These are phyloP conservation scores for Dermatemys mawii DNA, from an alignment of 2,113 vertebrate species.

Conservation along the genomic window DNA sequence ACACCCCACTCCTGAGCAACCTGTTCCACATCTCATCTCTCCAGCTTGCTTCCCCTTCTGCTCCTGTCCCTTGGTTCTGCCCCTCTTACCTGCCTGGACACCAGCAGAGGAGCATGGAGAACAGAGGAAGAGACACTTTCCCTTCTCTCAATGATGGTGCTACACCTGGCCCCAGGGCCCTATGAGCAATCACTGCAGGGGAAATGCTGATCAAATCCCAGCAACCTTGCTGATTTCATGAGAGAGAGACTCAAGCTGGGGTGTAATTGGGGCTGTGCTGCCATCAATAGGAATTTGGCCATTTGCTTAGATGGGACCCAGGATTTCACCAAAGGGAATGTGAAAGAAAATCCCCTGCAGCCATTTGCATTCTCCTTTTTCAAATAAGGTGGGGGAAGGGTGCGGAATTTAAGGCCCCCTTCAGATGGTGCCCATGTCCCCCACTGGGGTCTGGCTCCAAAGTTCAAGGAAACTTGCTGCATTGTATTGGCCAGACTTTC, in stretches of 20 bases:
- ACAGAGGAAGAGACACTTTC: neutral
- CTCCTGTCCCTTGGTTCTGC: neutral
- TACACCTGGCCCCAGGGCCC: accelerated
- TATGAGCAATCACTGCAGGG: neutral
- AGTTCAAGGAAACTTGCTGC: slow-evolving; percentile 18
- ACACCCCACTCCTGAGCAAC: neutral
- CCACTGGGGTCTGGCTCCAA: neutral
- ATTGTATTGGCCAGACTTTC: slow-evolving; percentile 19
- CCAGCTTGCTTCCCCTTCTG: neutral
- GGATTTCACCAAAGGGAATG: slow-evolving; percentile 18
- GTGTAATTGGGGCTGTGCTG: slow-evolving; percentile 36
- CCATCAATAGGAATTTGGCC: neutral
- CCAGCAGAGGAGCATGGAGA: accelerated
- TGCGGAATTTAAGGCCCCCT: neutral
- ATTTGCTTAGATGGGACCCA: neutral
- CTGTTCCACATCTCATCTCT: neutral
- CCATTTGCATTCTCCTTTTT: slow-evolving; percentile 47
- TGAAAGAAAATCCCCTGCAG: slow-evolving; percentile 40
- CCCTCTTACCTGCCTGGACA: neutral
- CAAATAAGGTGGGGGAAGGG: slow-evolving; percentile 1
- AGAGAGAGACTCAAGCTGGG: neutral
- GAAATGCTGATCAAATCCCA: neutral
- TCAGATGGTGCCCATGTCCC: neutral
- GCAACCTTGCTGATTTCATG: neutral
- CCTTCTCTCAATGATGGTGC: neutral